A percentile compares a stretch with the other conserved stretches of the same genome.
Conservation (phyloP, 2,113 vertebrate species). For the Rhea pennata region DNA sequence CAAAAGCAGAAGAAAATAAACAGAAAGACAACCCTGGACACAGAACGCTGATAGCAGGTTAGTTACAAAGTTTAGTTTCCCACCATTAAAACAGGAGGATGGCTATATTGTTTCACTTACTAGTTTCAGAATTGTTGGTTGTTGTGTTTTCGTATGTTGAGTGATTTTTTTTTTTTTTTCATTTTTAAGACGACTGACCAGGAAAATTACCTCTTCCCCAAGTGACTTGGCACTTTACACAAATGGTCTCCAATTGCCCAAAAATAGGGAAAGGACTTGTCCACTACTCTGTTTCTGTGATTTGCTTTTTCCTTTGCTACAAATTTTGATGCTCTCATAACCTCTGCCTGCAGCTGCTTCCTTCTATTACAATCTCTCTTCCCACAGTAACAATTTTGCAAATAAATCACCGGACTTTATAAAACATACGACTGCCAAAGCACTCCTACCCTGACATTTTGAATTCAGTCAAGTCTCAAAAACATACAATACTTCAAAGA, state of each 20-base stretch:
- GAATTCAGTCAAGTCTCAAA: background rate
- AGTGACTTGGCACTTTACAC: background rate
- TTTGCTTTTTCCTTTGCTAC: background rate
- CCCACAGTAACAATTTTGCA: background rate
- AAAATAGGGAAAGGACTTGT: background rate
- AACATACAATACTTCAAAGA: background rate
- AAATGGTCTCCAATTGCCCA: background rate
- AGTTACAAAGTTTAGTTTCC: background rate
- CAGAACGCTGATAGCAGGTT: background rate
- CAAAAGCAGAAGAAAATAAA: background rate
- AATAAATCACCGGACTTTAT: background rate
- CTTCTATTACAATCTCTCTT: background rate
- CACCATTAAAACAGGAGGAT: background rate
- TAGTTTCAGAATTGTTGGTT: background rate
- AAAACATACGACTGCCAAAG: background rate
- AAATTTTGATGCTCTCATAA: background rate
- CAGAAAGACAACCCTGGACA: background rate
- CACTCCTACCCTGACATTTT: background rate
- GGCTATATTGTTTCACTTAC: background rate
- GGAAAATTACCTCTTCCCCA: background rate
- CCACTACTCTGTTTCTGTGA: background rate
- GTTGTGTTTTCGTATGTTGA: background rate
- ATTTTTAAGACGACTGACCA: background rate
- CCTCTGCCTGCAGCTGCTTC: background rate
- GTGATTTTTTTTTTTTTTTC: background rate